phyloP scores from a whole-genome alignment of 2,888 invertebrate species.

The Ochropleura plecta region DNA sequence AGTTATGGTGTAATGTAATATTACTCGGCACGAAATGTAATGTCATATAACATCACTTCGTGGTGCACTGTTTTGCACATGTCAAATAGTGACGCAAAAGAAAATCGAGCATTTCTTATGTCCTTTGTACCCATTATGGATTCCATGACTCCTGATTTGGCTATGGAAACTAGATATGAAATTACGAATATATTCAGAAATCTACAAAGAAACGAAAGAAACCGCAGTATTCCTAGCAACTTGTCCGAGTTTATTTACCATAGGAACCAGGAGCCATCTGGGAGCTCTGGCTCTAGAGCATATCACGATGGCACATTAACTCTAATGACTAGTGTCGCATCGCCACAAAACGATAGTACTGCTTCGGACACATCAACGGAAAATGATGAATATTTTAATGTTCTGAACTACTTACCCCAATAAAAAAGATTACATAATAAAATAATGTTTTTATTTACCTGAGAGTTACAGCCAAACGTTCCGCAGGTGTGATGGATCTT shows the following conservation, averaged over 20 bases:
- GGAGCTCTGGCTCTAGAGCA: constrained; percentile 20
- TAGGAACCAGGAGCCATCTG: constrained; percentile 18
- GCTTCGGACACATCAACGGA: constrained; percentile 26
- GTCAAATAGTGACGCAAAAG: constrained; percentile 24
- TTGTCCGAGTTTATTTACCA: constrained; percentile 26
- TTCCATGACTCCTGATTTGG: constrained; percentile 27
- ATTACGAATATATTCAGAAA: constrained; percentile 21
- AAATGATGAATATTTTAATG: constrained; percentile 28
- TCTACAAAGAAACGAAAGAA: too few relatives aligned
- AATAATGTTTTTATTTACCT: constrained; percentile 27
- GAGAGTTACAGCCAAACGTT: constrained; percentile 23
- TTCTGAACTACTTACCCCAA: constrained; percentile 17
- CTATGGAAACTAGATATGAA: constrained; percentile 37
- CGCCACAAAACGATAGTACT: constrained; percentile 27
- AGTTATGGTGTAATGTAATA: too few relatives aligned
- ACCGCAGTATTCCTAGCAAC: too few relatives aligned
- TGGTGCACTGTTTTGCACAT: too few relatives aligned
- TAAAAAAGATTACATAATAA: constrained; percentile 28
- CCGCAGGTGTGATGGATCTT: constrained; percentile 11
- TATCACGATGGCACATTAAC: constrained; percentile 21
- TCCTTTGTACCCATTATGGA: constrained; percentile 35
- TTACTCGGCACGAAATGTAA: too few relatives aligned
- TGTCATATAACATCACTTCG: too few relatives aligned
- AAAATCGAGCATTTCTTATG: constrained; percentile 39
- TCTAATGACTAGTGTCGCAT: constrained; percentile 25